phyloP scores from a whole-genome alignment of 2,888 invertebrate species.

The Mactromeris polynyma region DNA sequence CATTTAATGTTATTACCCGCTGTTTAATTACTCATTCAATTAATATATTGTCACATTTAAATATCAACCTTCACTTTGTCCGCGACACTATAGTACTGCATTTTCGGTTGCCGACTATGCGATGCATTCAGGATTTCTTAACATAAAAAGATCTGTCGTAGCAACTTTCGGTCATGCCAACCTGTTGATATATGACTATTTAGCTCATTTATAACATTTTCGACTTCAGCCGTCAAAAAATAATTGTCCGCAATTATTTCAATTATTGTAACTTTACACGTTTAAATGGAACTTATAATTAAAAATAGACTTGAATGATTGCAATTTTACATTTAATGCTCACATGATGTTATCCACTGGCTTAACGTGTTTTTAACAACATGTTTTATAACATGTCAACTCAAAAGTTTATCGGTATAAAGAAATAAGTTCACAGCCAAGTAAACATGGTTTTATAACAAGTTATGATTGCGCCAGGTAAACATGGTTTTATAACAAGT shows the following conservation, averaged over 20 bases:
- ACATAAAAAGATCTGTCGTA: not conserved
- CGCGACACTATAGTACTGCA: not conserved
- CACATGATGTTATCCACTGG: not conserved
- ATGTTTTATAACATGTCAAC: not conserved
- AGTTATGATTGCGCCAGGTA: too few relatives aligned
- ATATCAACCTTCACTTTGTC: not conserved
- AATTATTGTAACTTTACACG: not conserved
- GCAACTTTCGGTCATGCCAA: not conserved
- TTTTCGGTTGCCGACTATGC: not conserved
- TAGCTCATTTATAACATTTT: not conserved
- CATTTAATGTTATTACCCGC: slow-evolving; percentile 28
- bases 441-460: too few relatives aligned
- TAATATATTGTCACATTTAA: slow-evolving; percentile 4
- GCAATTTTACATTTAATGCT: not conserved
- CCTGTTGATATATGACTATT: not conserved
- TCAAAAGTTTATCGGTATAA: too few relatives aligned
- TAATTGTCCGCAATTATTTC: slow-evolving; percentile 1
- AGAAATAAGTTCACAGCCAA: too few relatives aligned
- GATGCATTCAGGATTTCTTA: not conserved
- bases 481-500: too few relatives aligned
- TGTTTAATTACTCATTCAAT: slow-evolving; percentile 22
- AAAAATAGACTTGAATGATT: not conserved
- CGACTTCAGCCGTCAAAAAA: not conserved
- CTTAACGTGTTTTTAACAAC: not conserved
- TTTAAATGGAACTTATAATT: not conserved